Evolutionary conservation across 1,140 invertebrate genomes (phyloP).

Genomic region (Dendroctonus ponderosae): DNA sequence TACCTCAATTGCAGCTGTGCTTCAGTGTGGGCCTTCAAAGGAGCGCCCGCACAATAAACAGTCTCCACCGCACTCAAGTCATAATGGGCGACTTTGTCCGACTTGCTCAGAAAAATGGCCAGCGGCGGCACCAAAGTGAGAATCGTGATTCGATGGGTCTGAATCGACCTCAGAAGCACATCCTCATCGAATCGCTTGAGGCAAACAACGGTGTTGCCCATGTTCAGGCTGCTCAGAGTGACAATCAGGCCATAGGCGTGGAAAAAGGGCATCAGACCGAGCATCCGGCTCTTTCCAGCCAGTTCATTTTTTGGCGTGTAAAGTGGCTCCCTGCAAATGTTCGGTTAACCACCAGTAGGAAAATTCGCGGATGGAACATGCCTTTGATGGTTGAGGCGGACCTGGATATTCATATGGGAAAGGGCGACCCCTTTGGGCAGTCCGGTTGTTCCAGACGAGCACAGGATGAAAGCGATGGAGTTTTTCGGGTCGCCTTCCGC

Average conservation of each 20-base stretch:
- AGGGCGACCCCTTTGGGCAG: slow-evolving; percentile 76
- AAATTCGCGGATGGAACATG: not conserved
- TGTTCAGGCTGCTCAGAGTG: slow-evolving; percentile 24
- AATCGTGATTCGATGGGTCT: slow-evolving; percentile 57
- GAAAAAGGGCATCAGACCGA: slow-evolving; percentile 44
- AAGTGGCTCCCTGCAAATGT: not conserved
- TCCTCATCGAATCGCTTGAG: slow-evolving; percentile 60
- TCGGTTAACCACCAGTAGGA: not conserved
- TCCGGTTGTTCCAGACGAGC: slow-evolving; percentile 69
- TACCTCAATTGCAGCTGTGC: too few species aligned
- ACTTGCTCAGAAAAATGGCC: slow-evolving; percentile 58
- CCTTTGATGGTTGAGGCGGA: not conserved
- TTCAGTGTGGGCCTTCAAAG: slow-evolving; percentile 50
- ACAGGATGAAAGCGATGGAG: slow-evolving; percentile 51
- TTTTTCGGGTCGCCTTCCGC: slow-evolving; percentile 28
- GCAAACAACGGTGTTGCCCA: slow-evolving; percentile 39
- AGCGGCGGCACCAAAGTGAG: slow-evolving; percentile 59
- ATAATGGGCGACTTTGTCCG: slow-evolving; percentile 50
- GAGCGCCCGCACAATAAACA: slow-evolving; percentile 54
- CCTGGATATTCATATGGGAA: slow-evolving; percentile 54
- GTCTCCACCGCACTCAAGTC: slow-evolving; percentile 51
- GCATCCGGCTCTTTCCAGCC: not conserved
- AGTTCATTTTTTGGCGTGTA: not conserved
- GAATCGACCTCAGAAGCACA: slow-evolving; percentile 56
- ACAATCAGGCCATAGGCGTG: slow-evolving; percentile 39